Percentiles rank a stretch among this genome's conserved stretches.
Conservation (phyloP, 2,113 vertebrate genomes). For the Etheostoma spectabile region DNA sequence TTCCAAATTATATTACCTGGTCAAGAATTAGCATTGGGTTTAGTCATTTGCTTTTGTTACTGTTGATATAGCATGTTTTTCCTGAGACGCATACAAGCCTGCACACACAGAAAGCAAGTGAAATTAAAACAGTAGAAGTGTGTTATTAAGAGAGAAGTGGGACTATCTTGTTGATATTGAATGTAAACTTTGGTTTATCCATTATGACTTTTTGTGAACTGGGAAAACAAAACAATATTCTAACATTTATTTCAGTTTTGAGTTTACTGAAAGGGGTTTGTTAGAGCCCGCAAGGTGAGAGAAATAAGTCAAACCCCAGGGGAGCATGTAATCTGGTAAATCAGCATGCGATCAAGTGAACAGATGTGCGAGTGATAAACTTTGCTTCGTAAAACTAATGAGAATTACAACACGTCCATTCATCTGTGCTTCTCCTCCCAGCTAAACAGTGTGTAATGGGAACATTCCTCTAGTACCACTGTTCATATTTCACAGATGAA, state of each 20-base stretch:
- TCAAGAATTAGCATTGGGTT: no score
- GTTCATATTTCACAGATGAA: conserved; percentile 20
- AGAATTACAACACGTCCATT: conserved; percentile 5
- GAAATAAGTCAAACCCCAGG: conserved; percentile 19
- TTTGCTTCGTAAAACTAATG: background rate
- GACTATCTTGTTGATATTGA: background rate
- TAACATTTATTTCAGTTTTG: conserved; percentile 6
- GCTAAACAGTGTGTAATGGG: background rate
- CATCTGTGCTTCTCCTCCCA: conserved; percentile 3
- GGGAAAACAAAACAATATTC: conserved; percentile 1
- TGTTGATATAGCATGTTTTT: no score
- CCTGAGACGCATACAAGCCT: background rate
- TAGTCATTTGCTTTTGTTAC: no score
- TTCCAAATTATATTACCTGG: no score
- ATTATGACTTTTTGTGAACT: background rate
- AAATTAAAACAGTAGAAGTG: background rate
- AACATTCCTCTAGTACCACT: conserved; percentile 9
- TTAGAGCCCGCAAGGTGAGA: conserved; percentile 1
- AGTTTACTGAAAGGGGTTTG: background rate
- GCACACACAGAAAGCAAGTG: background rate
- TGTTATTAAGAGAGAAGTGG: background rate
- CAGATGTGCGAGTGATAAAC: conserved; percentile 22
- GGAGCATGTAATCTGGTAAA: conserved; percentile 38
- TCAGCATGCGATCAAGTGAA: conserved; percentile 33
- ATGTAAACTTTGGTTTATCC: background rate